Evolutionary conservation across 2,113 vertebrate genomes (phyloP).

Genomic region (Tetrax tetrax): DNA sequence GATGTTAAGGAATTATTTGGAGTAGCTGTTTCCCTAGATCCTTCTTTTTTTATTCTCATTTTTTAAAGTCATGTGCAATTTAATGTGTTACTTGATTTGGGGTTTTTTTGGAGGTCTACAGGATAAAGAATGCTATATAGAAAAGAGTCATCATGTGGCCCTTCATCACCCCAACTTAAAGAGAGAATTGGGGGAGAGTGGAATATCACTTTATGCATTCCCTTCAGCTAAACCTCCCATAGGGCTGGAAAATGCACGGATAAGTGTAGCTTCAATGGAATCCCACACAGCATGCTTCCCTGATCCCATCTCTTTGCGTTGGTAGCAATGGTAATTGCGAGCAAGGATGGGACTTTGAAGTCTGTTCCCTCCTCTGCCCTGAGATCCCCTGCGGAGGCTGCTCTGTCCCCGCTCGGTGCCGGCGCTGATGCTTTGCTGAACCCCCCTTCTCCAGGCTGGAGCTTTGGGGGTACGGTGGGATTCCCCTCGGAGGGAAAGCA

Average conservation of each 20-base stretch:
- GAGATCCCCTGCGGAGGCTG: neutral
- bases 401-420: rapidly evolving
- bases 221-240: neutral
- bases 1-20: neutral
- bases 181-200: neutral
- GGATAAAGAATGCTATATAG: no score
- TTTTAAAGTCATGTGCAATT: neutral
- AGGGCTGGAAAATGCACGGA: neutral
- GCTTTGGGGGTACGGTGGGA: neutral
- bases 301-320: neutral
- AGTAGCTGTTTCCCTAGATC: neutral
- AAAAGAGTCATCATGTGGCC: neutral
- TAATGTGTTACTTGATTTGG: neutral
- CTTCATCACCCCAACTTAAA: neutral
- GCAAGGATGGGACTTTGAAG: neutral
- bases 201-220: rapidly evolving
- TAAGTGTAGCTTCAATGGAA: neutral
- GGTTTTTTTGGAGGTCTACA: no score
- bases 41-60: neutral
- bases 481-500: neutral
- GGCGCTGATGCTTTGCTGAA: neutral
- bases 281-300: neutral
- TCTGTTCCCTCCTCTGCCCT: neutral
- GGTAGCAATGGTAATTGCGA: neutral
- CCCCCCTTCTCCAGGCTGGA: neutral